Conservation (phyloP, 2,797 vertebrate species). For the Notoglanidium macrostoma region DNA sequence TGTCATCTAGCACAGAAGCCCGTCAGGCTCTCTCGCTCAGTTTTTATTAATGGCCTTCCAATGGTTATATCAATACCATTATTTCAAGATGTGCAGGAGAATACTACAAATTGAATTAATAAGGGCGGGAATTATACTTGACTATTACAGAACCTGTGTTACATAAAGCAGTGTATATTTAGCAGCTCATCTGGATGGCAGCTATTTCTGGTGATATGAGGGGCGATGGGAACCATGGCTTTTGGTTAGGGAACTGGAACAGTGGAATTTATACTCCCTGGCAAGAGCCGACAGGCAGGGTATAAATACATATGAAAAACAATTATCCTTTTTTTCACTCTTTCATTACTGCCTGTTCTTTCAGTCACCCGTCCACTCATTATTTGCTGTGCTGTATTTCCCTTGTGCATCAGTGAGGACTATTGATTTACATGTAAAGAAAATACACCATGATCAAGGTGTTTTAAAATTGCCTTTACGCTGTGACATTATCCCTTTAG, state of each 20-base stretch:
- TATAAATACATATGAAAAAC: conserved; percentile 48
- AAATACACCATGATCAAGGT: conserved; percentile 3
- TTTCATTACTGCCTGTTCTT: conserved; percentile 25
- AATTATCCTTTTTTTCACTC: background rate
- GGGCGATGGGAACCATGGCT: conserved; percentile 37
- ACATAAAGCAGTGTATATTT: conserved; percentile 51
- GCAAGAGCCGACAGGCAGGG: conserved; percentile 24
- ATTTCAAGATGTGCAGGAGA: conserved; percentile 38
- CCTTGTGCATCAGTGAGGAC: conserved; percentile 19
- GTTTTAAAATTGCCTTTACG: conserved; percentile 16
- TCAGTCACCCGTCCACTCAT: conserved; percentile 22
- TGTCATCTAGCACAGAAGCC: conserved; percentile 42
- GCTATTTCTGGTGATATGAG: conserved; percentile 48
- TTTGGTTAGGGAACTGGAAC: conserved; percentile 41
- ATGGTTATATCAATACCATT: conserved; percentile 72
- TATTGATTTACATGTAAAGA: conserved; percentile 43
- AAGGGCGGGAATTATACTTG: conserved; percentile 42
- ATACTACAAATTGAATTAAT: conserved; percentile 51
- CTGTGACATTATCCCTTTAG: background rate
- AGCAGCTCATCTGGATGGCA: conserved; percentile 40
- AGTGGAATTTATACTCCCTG: conserved; percentile 41
- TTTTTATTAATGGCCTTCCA: conserved; percentile 70
- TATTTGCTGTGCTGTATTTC: conserved; percentile 47
- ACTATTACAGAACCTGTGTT: conserved; percentile 44
- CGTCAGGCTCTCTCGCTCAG: conserved; percentile 59